Base-by-base conservation (phyloP, 2,797 vertebrate species). In the Eptatretus atami region DNA sequence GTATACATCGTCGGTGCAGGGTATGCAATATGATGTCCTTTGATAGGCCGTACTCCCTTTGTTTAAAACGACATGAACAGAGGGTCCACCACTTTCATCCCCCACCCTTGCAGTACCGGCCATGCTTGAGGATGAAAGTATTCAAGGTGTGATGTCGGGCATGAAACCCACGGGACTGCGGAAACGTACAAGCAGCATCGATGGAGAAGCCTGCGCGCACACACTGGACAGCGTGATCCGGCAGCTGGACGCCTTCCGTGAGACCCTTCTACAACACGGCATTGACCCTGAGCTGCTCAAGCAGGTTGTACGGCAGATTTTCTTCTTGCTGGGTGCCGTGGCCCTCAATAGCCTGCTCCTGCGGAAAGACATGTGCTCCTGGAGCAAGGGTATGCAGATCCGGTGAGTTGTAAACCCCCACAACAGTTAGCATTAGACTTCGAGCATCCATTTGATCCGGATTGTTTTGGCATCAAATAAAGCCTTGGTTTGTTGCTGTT, bases 311-410 rank as follows among this genome's bases (percentile, higher is more conserved):
- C 84, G 82, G 71, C 92, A 98, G 71, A 76, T 86, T 63, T 86
- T 98, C 75, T 94, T 78, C 72, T 71, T 88, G 19, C 75, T 94
- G 1, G 82, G 82, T 8, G 77, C 86, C 0, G 74, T 77, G 65
- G 78, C 83, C 6, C 78, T 98, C 65, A 98, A 98, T 70, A 86
- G 78, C 69, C 84, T 98, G 67, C 80, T 98, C 71, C 81, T 96
- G 24, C 81, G 90, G 66, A 98, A 96, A 73, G 90, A 96, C 69
- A 86, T 95, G 82, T 98, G 88, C 69, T 95, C 90, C 14, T 98
- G 88, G 71, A 79, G 92, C 53, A 98, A 96, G 75, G 92, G 92
- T 66, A 94, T 98, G 92, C 88, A 96, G 69, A 95, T 95, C 75
- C 84, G 90, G 92, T 94, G 71, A 72, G 61, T 60, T 44, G 31